Percentiles rank a stretch among this genome's conserved stretches.
These are phyloP conservation scores for Drosophila borborema DNA, from an alignment of 2,888 invertebrate genomes.

Conservation along the genomic window DNA sequence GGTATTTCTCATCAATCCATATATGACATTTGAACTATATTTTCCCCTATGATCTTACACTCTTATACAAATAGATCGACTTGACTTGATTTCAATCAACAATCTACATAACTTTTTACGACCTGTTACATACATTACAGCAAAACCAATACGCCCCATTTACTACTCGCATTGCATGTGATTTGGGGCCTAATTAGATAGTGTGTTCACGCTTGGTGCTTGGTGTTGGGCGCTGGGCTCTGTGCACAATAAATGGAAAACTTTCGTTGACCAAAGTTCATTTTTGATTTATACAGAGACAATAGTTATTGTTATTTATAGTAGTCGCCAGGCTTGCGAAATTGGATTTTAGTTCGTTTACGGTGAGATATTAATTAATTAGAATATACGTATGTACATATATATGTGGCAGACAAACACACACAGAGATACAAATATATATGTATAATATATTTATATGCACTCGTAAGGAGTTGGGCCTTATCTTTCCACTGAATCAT, in stretches of 20 bases:
- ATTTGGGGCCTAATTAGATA: constrained; percentile 3
- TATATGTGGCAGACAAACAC: not conserved
- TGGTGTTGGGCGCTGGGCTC: not conserved
- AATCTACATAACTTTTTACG: too few species aligned
- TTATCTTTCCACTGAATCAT: constrained; percentile 52
- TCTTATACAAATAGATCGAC: not conserved
- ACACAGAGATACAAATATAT: not conserved
- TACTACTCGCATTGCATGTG: not conserved
- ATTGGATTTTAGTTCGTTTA: constrained; percentile 11
- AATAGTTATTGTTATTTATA: constrained; percentile 29
- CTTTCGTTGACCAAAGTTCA: constrained; percentile 44
- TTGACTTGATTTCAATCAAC: not conserved
- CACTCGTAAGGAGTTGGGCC: constrained; percentile 5
- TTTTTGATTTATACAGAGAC: constrained; percentile 19
- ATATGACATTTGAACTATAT: too few species aligned
- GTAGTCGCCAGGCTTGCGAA: constrained; percentile 44
- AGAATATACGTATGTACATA: constrained; percentile 12
- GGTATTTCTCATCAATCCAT: too few species aligned
- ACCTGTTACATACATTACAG: not conserved
- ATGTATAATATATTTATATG: not conserved
- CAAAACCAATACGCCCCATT: not conserved
- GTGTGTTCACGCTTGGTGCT: constrained; percentile 6
- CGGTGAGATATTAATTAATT: constrained; percentile 64
- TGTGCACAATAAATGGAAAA: constrained; percentile 19
- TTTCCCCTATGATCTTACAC: not conserved